Percentiles rank a stretch among this genome's conserved stretches.
Conservation (phyloP, 2,797 vertebrate species). For the Chromis chromis region DNA sequence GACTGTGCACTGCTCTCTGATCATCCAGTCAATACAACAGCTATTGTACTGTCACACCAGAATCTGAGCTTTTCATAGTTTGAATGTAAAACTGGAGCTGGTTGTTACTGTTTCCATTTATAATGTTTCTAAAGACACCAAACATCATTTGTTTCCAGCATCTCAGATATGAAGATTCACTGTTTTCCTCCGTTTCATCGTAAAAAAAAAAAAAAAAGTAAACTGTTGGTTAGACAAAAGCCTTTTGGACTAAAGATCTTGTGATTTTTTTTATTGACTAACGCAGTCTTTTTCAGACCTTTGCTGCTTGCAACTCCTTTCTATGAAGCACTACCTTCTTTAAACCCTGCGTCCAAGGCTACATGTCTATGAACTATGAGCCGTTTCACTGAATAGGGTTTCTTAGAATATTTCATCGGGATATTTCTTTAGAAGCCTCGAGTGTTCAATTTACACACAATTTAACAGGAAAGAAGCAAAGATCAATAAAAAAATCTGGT, state of each 20-base stretch:
- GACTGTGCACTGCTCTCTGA: slow-evolving; percentile 26
- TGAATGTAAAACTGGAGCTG: too few species aligned
- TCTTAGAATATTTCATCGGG: background rate
- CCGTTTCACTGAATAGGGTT: background rate
- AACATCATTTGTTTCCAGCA: background rate
- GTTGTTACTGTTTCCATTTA: too few species aligned
- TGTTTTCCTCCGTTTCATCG: background rate
- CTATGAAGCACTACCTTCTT: background rate
- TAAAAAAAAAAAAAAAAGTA: too few species aligned
- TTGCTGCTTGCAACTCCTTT: background rate
- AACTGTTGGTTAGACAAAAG: too few species aligned
- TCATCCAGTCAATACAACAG: slow-evolving; percentile 33
- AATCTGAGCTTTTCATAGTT: background rate
- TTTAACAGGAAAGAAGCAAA: background rate
- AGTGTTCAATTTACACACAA: background rate
- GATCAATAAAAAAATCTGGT: background rate
- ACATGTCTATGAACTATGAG: background rate
- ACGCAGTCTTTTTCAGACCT: background rate
- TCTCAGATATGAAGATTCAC: background rate
- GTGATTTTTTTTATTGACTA: background rate
- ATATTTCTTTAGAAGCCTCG: background rate
- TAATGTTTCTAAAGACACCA: background rate
- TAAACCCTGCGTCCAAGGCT: background rate
- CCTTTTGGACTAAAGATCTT: background rate
- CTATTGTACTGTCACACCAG: background rate